These are phyloP conservation scores for Penaeus japonicus DNA, from an alignment of 1,140 invertebrate genomes.

Conservation along the genomic window DNA sequence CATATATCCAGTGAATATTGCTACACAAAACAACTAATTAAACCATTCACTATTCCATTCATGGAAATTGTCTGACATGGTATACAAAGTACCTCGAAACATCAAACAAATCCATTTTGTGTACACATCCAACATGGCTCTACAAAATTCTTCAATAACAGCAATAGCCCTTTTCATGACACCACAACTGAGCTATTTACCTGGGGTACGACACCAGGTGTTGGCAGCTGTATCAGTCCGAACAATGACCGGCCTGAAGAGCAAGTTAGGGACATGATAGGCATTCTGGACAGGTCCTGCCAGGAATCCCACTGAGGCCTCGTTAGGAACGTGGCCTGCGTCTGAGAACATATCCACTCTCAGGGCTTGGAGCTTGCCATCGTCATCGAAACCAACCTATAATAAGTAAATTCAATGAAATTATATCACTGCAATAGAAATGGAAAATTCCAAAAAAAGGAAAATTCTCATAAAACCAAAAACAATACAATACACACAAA, in stretches of 20 bases:
- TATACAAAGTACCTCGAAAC: background rate
- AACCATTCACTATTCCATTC: too few species aligned
- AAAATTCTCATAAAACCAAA: too few species aligned
- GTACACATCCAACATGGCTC: too few species aligned
- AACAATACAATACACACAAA: too few species aligned
- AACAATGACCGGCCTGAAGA: constrained; percentile 28
- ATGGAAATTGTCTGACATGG: background rate
- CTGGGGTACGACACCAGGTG: constrained; percentile 60
- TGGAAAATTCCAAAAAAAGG: background rate
- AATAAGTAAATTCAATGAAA: background rate
- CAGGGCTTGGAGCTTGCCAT: constrained; percentile 49
- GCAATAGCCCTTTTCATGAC: background rate
- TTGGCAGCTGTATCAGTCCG: constrained; percentile 60
- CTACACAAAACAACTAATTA: too few species aligned
- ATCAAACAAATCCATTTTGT: too few species aligned
- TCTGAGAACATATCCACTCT: constrained; percentile 51
- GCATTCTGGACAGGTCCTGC: constrained; percentile 20
- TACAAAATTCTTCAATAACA: too few species aligned
- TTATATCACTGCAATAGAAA: background rate
- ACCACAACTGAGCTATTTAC: constrained; percentile 30
- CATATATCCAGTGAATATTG: too few species aligned
- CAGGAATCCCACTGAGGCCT: constrained; percentile 4
- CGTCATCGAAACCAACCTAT: constrained; percentile 59
- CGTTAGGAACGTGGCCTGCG: constrained; percentile 46
- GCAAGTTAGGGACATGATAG: constrained; percentile 48